phyloP scores from a whole-genome alignment of 2,888 invertebrate genomes.

The Xanthia icteritia region DNA sequence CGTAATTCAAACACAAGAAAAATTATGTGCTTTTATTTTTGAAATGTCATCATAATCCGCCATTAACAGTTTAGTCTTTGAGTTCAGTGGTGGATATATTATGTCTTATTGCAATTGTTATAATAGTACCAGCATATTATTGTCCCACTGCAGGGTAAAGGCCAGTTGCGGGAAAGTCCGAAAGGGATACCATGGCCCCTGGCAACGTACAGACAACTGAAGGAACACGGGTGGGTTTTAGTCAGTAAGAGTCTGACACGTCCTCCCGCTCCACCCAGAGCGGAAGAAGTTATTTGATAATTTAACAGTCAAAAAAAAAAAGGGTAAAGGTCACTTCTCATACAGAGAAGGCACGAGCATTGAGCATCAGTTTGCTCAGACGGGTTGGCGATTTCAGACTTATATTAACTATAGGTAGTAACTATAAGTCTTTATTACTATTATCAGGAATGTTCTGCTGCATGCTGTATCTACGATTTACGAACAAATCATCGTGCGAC shows the following conservation, averaged over 20 bases:
- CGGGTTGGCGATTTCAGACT: not conserved
- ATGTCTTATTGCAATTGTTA: not conserved
- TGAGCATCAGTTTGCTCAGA: not conserved
- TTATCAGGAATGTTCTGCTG: not conserved
- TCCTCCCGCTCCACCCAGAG: no score
- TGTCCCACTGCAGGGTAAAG: not conserved
- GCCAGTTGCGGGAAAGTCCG: no score
- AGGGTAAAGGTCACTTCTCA: no score
- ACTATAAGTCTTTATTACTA: not conserved
- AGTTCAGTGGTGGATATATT: not conserved
- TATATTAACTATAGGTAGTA: not conserved
- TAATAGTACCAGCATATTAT: not conserved
- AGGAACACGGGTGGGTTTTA: no score
- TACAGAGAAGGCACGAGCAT: not conserved
- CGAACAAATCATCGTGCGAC: conserved; percentile 7
- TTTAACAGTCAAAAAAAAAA: no score
- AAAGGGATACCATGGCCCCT: no score
- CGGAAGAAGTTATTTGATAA: no score
- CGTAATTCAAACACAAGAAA: not conserved
- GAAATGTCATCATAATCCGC: not conserved
- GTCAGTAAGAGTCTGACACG: no score
- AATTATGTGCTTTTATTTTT: not conserved
- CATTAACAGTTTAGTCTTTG: not conserved
- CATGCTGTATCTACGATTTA: not conserved
- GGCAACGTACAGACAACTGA: no score